Base-by-base conservation (phyloP, 2,888 invertebrate species). In the Conistra vaccinii region DNA sequence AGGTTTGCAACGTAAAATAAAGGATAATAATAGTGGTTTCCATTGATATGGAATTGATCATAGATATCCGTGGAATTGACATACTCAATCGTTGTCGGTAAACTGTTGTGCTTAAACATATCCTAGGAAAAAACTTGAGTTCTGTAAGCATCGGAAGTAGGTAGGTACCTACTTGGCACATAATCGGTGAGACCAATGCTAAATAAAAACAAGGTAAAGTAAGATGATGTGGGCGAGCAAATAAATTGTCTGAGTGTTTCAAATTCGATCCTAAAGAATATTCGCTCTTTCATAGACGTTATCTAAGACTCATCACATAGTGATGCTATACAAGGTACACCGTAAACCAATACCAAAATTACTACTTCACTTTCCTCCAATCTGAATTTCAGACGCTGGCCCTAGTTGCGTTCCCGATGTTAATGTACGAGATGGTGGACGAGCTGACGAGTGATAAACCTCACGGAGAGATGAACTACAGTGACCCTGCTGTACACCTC, bases 401-500 rank as follows among this genome's bases (percentile, higher is more conserved):
- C 3, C 89, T 94, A 0, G 85, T 94, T 1, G 90, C 90, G 0
- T 87, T 94, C 14, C 94, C 94, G 0, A 80, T 93, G 42, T 87
- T 94, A 42, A 85, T 93, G 26, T 94, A 91, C 79, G 84, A 93
- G 67, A 79, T 94, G 84, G 92, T 92, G 23, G 90, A 92, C 55
- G 90, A 91, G 35, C 81, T 90, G 48, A 90, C 90, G 5, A 87
- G 84, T 5, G 87, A 84, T 5, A 85, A 85, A 66, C 83, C 80
- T 1, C 72, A 84, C 23, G 86, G 85, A 5, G 84, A 48, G 3
- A 48, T 48, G 48, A 7, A 48, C 7, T 76, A 73, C 42, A 71
- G 85, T 53, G 87, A 91, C 29, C 89, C 90, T 0, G 66, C 87
- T 14, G 79, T 92, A 2, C 91, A 93, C 48, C 84, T 94, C 17